Percentiles rank a stretch among this genome's conserved stretches.
Conservation (phyloP, 2,113 vertebrate genomes). For the Ophiodon elongatus region DNA sequence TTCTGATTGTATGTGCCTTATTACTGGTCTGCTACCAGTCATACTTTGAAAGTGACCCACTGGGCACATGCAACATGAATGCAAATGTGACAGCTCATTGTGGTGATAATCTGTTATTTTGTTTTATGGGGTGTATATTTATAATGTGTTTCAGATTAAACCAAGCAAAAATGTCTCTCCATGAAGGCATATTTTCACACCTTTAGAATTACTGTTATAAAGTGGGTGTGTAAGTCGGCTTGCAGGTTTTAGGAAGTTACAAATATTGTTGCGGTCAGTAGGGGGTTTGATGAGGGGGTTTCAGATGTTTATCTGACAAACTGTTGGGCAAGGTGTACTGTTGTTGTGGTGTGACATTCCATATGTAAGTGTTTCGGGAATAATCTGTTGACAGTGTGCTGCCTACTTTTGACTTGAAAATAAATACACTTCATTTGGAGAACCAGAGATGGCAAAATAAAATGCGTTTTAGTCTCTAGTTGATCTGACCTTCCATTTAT, state of each 20-base stretch:
- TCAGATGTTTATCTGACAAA: background rate
- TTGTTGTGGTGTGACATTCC: conserved; percentile 1
- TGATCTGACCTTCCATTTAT: background rate
- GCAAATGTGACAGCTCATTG: background rate
- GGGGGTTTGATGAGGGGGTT: too few relatives aligned
- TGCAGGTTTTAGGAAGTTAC: background rate
- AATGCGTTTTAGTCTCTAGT: background rate
- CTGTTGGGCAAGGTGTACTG: background rate
- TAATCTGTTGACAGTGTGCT: background rate
- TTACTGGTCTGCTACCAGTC: background rate
- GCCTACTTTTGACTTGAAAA: background rate
- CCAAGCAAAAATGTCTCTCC: background rate
- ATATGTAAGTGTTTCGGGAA: background rate
- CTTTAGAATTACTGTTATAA: background rate
- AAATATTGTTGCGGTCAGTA: background rate
- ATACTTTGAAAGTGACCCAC: background rate
- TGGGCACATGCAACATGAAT: conserved; percentile 8
- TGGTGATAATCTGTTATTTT: conserved; percentile 1
- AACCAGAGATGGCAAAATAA: background rate
- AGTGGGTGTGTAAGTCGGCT: background rate
- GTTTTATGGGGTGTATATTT: conserved; percentile 1
- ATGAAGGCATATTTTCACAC: background rate
- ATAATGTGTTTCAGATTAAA: conserved; percentile 2
- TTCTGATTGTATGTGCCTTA: background rate
- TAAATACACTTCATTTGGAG: background rate